Evolutionary conservation across 2,113 vertebrate genomes (phyloP), one percentile per base, ranked within the genome.

Genomic region (Epinephelus cyanopodus): DNA sequence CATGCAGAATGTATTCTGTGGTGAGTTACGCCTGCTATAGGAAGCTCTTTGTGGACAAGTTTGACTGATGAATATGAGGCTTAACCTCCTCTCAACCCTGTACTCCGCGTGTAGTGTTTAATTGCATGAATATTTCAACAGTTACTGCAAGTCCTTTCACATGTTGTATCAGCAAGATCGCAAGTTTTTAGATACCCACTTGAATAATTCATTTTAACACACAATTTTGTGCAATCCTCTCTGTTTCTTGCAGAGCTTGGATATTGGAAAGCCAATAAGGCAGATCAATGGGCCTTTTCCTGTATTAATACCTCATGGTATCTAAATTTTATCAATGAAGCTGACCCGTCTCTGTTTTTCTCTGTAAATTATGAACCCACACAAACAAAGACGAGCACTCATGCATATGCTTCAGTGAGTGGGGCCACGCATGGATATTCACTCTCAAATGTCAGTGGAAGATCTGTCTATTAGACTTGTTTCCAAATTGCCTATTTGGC

Each of bases 41-140:
- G 77, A 77, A 9, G 23, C 23, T 57, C 74, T 84, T 39, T 62
- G 48, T 29, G 14, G 53, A 72, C 42, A 39, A 54, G 39, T 70
- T 18, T 74, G 62, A 79, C 54, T 57, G 74, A 87, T 74, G 62
- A 75, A 74, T 69, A 33, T 42, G 68, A 82, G 45, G 60, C 52
- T 81, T 48, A 76, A 83, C 74, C 58, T 86, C 23, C 53, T 80
- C 68, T 68, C 61, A 73, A 47, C 67, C 77, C 71, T 82, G 71
- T 48, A 53, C 74, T 72, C 33, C 33, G 33, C 80, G 84, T 79
- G 86, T 71, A 48, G 53, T 65, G 71, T 87, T 86, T 86, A 89
- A 92, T 86, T 91, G 83, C 85, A 90, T 93, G 83, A 90, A 93
- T 90, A 90, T 91, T 92, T 90, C 84, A 91, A 61, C 33, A 89